Evolutionary conservation across 2,888 invertebrate genomes (phyloP), one percentile per base, ranked within the genome.

Genomic region (Himalopsyche tibetana): DNA sequence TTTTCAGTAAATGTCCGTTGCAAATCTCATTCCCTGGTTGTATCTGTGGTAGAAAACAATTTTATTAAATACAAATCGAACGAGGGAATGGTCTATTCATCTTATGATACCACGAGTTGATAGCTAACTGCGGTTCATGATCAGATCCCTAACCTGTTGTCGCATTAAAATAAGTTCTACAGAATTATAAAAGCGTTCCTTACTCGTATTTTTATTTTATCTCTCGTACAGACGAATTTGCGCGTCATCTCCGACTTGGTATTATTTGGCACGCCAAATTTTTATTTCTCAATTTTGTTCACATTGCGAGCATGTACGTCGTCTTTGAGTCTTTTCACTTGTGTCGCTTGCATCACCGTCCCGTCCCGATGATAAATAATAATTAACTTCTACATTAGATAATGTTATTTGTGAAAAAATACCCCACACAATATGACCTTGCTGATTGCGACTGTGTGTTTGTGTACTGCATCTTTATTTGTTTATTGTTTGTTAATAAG

Each of bases 231-330:
- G 63, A 28, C 63, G 63, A 63, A 19, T 63, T 19, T 11, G 63
- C 63, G n/a, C 63, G 63, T 63, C 63, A 63, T 63, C 63, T 63
- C 19, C 63, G 63, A 2, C 19, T 63, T 63, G 19, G 63, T 19
- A 63, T 63, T 51, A 15, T 51, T 63, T 63, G 63, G 63, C 63
- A 63, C 19, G 63, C 63, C 63, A 28, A 63, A 63, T 19, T 63
- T 63, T n/a, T 63, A 63, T 63, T 63, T 63, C 63, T 63, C 63
- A 63, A 63, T 63, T 63, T 63, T 63, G n/a, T 5, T 63, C 63
- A 63, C 63, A 63, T 19, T 63, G 63, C 63, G 19, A 28, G 19
- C 63, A 12, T n/a, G 12, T 12, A 28, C 9, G 55, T 17, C 28
- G 63, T 19, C 19, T 56, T 40, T 3, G 45, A 8, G 51, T 5